Evolutionary conservation across 2,797 vertebrate species (phyloP).

Genomic region (Urosaurus nigricauda): DNA sequence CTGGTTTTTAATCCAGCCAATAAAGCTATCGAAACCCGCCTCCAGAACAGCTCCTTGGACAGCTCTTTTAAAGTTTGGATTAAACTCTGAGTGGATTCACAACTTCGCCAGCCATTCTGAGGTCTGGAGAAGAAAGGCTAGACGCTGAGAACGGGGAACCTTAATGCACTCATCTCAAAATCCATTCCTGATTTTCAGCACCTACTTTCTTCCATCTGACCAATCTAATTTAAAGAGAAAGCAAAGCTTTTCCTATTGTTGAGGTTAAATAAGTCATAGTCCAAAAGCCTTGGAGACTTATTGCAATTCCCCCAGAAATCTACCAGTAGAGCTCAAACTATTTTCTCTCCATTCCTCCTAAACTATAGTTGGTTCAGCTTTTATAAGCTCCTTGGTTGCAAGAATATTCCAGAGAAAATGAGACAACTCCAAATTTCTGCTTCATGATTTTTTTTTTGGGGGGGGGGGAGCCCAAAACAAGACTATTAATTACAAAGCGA

Average conservation of each 20-base stretch:
- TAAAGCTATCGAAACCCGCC: too few species aligned
- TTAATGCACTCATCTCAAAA: background rate
- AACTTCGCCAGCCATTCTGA: too few species aligned
- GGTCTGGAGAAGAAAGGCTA: too few species aligned
- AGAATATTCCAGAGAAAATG: background rate
- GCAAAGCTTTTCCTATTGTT: background rate
- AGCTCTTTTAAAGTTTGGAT: too few species aligned
- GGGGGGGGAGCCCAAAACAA: too few species aligned
- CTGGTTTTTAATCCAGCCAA: too few species aligned
- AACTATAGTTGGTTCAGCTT: background rate
- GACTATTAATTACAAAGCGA: accelerated
- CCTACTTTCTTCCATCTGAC: background rate
- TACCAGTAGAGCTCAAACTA: background rate
- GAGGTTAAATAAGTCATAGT: background rate
- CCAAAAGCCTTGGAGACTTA: too few species aligned
- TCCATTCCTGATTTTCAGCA: background rate
- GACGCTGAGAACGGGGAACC: too few species aligned
- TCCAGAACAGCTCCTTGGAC: too few species aligned
- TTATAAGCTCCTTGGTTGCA: background rate
- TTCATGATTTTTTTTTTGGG: too few species aligned
- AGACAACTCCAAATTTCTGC: background rate
- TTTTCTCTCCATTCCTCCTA: background rate
- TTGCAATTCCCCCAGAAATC: too few species aligned
- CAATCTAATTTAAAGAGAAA: background rate
- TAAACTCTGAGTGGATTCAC: too few species aligned